Base-by-base conservation (phyloP, 2,113 vertebrate species). In the Plecturocebus donacophilus region DNA sequence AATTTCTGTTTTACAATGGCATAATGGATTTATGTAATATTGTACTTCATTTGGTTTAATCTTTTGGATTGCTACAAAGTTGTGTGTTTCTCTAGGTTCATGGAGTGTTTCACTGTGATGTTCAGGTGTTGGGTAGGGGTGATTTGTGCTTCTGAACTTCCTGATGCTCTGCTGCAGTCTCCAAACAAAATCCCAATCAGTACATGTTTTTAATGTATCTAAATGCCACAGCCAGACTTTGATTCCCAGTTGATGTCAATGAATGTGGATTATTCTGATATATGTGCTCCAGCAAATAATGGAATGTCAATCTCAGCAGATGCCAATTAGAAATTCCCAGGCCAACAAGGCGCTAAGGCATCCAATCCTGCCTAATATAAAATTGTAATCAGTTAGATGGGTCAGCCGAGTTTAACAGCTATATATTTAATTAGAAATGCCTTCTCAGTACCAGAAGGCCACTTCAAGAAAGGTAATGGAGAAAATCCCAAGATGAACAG, bases 271-370 rank as follows among this genome's bases (percentile, higher is more conserved):
- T 94, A 88, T 96, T 98, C 49, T 73, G 76, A 85, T 97, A 87
- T 87, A 88, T 79, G 66, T 90, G 25, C 54, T 68, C 71, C 71
- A 94, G 85, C 45, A 96, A 68, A 54, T 96, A 95, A 91, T 95
- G 20, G 66, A 90, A 95, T 93, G 89, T 83, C 81, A 94, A n/a
- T 96, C 92, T 98, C 93, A 97, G 88, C 66, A 96, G 89, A 93
- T 82, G 86, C 80, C 96, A 96, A 82, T 90, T 96, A 97, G 84
- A 96, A 94, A 96, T 92, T 96, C 52, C 52, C 90, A 71, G 89
- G 73, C 82, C 88, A 98, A 58, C 52, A 92, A 82, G n/a, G n/a
- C 47, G 68, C 73, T 54, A 89, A 92, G 79, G 58, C 73, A 98
- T 87, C 64, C 68, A 94, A 5, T 96, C 30, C 96, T 97, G 76